Evolutionary conservation across 1,140 invertebrate species (phyloP).

Genomic region (Oreohelix idahoensis): DNA sequence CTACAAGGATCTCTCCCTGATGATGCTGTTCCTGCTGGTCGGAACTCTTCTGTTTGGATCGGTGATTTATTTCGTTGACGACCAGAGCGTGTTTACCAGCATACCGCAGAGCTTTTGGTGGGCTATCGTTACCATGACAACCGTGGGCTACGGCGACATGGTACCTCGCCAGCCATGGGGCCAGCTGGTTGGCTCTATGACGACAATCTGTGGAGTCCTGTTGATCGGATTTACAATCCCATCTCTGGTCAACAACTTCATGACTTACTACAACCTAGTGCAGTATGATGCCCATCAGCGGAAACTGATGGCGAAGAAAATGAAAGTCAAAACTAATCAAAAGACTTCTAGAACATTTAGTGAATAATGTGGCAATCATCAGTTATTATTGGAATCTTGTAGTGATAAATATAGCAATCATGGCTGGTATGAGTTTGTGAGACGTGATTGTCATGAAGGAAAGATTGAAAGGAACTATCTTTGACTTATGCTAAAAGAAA

Average conservation of each 20-base stretch:
- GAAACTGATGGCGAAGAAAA: neutral
- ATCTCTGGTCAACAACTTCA: slow-evolving; percentile 68
- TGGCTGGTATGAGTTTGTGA: too few species aligned
- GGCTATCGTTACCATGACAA: slow-evolving; percentile 91
- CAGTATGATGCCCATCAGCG: slow-evolving; percentile 44
- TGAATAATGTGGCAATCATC: too few species aligned
- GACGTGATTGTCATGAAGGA: too few species aligned
- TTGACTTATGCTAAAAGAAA: too few species aligned
- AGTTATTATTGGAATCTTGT: too few species aligned
- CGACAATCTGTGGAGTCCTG: slow-evolving; percentile 99
- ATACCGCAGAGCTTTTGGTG: slow-evolving; percentile 99
- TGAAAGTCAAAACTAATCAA: too few species aligned
- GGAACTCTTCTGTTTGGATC: slow-evolving; percentile 98
- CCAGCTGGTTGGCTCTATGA: slow-evolving; percentile 61
- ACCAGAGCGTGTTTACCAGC: slow-evolving; percentile 66
- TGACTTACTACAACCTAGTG: slow-evolving; percentile 85
- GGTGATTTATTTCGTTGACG: slow-evolving; percentile 78
- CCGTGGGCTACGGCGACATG: slow-evolving; percentile 98
- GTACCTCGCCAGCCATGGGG: slow-evolving; percentile 55
- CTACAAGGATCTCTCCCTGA: slow-evolving; percentile 96
- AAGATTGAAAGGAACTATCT: too few species aligned
- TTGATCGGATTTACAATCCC: slow-evolving; percentile 98
- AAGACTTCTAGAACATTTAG: too few species aligned
- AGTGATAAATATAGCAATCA: too few species aligned
- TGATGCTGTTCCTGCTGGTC: slow-evolving; percentile 97